These are phyloP conservation scores for Geodia barretti DNA, from an alignment of 37 sponge, comb jelly and placozoan genomes.

Conservation along the genomic window DNA sequence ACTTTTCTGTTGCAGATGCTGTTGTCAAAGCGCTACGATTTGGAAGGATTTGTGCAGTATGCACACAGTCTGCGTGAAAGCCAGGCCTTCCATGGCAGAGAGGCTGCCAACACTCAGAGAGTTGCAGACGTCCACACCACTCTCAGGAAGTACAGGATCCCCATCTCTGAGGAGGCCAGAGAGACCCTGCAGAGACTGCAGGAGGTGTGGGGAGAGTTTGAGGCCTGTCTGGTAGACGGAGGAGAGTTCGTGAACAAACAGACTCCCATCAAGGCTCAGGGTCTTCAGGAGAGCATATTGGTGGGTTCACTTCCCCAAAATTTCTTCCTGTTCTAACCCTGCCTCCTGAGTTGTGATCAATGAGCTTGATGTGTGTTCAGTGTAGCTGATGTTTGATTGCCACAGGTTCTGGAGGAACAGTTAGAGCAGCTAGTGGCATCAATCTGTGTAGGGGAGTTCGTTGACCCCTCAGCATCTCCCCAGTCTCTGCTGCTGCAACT, in stretches of 20 bases:
- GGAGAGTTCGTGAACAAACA: slow-evolving; percentile 63
- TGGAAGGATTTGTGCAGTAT: slow-evolving; percentile 75
- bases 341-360: no score
- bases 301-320: slow-evolving; percentile 42
- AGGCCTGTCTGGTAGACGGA: slow-evolving; percentile 25
- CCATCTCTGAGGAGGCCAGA: neutral
- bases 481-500: neutral
- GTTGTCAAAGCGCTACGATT: slow-evolving; percentile 54
- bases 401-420: slow-evolving; percentile 38
- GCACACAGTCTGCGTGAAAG: slow-evolving; percentile 36
- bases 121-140: slow-evolving; percentile 2
- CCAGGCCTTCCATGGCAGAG: slow-evolving; percentile 5
- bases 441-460: slow-evolving; percentile 12
- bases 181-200: neutral
- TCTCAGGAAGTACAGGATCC: slow-evolving; percentile 1
- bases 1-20: slow-evolving; percentile 31
- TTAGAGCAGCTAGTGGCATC: slow-evolving; percentile 10
- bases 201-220: slow-evolving; percentile 51
- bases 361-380: no score
- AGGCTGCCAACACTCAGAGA: slow-evolving; percentile 12
- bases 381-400: no score
- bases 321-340: no score
- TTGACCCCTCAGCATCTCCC: slow-evolving; percentile 4
- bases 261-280: slow-evolving; percentile 77
- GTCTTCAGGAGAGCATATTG: slow-evolving; percentile 60